Evolutionary conservation across 2,113 vertebrate genomes (phyloP).

Genomic region (Pyxicephalus adspersus): DNA sequence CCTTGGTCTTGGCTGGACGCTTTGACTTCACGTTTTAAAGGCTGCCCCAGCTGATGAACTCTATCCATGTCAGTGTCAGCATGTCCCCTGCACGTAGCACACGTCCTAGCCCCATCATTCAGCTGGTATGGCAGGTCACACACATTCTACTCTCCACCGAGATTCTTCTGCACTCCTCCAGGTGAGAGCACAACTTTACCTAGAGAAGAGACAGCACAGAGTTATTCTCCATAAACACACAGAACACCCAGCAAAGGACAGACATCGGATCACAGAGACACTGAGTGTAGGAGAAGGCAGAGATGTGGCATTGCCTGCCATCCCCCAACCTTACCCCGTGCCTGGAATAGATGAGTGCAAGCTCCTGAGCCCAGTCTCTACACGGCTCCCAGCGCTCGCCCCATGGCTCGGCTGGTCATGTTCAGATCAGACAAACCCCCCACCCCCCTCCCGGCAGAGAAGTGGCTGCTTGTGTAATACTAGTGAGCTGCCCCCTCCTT

Average conservation of each 20-base stretch:
- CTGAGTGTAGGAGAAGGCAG: not conserved
- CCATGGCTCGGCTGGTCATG: not conserved
- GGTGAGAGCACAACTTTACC: too few relatives aligned
- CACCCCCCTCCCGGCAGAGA: not conserved
- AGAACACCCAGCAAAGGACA: not conserved
- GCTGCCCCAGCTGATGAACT: slow-evolving; percentile 66
- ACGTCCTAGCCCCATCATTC: slow-evolving; percentile 51
- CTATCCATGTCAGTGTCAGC: slow-evolving; percentile 61
- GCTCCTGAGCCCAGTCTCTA: too few relatives aligned
- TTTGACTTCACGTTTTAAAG: slow-evolving; percentile 63
- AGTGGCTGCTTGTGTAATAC: not conserved
- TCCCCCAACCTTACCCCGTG: not conserved
- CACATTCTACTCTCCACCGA: not conserved
- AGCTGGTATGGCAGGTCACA: not conserved
- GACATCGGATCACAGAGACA: not conserved
- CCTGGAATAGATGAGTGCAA: too few relatives aligned
- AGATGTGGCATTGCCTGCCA: not conserved
- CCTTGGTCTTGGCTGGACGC: slow-evolving; percentile 63
- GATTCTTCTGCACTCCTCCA: too few relatives aligned
- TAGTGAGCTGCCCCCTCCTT: slow-evolving; percentile 28
- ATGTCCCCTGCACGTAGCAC: slow-evolving; percentile 58
- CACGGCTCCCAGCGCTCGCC: not conserved
- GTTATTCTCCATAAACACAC: not conserved
- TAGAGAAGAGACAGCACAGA: not conserved
- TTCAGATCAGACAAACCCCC: not conserved